These are phyloP conservation scores for Ariopsis seemanni DNA, from an alignment of 2,113 vertebrate genomes.

Conservation along the genomic window DNA sequence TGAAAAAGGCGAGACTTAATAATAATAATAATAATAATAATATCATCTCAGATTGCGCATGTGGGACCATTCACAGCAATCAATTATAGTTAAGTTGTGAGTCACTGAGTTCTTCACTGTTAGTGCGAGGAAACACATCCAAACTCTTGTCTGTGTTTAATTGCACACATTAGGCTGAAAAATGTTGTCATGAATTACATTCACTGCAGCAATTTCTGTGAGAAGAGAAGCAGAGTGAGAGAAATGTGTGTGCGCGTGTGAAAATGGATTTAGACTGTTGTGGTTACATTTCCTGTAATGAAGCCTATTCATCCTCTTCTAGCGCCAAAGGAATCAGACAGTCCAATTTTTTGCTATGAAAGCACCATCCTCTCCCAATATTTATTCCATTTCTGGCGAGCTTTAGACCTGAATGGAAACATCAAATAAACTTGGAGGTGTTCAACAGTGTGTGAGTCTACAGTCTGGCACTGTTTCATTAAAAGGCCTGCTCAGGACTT, in stretches of 20 bases:
- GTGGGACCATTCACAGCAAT: not conserved
- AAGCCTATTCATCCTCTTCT: constrained; percentile 37
- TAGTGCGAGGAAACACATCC: not conserved
- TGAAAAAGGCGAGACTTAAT: not conserved
- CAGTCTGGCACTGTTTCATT: constrained; percentile 33
- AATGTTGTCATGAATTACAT: not conserved
- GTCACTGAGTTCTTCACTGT: not conserved
- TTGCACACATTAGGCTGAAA: not conserved
- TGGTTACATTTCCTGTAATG: constrained; percentile 34
- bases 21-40: not conserved
- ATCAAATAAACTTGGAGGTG: constrained; percentile 40
- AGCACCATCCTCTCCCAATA: constrained; percentile 22
- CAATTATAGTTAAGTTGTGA: not conserved
- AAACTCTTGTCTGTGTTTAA: not conserved
- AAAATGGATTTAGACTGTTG: not conserved
- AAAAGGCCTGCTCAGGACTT: constrained; percentile 13
- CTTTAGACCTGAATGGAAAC: constrained; percentile 37
- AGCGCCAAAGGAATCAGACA: constrained; percentile 35
- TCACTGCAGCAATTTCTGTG: not conserved
- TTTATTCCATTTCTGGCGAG: constrained; percentile 30
- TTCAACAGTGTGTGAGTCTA: constrained; percentile 17
- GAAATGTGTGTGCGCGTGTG: not conserved
- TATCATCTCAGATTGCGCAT: not conserved
- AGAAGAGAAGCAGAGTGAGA: not conserved
- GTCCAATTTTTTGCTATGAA: constrained; percentile 33